Evolutionary conservation across 2,888 invertebrate species (phyloP), one percentile per base, ranked within the genome.

Genomic region (Meghimatium bilineatum): DNA sequence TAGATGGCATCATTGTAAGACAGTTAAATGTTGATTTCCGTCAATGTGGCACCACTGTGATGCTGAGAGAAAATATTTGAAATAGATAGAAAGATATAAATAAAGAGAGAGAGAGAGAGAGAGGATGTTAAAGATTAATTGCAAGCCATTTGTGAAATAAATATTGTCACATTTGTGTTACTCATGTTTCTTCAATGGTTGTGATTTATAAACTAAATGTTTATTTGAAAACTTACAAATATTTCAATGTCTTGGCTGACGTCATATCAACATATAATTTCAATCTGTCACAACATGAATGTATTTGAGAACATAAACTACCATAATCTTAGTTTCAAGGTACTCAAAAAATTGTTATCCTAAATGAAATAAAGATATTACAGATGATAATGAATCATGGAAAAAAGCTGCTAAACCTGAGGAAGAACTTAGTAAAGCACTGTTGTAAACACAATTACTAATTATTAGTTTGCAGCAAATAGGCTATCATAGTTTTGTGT

Each of bases 161-260:
- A 20, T 77, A 63, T 63, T 77, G 36, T 77, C 32, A 74, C 49
- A 74, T 63, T 79, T 79, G 23, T 79, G 79, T 79, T 79, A 79
- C 44, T 6, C 79, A 38, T 79, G 67, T 67, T 79, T 79, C 79
- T 79, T 67, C 36, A 49, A 67, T 79, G 79, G 79, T 79, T 79
- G 79, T 79, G 79, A 79, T 79, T 79, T 79, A 32, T 79, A 34
- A 79, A 74, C 74, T 79, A 49, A 49, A 32, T 79, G 69, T 8
- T 17, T 49, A 49, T 69, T 79, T 67, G 67, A 66, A 67, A 69
- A 32, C 49, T 49, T 26, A 67, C 29, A 79, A 69, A 67, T 49
- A 29, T 23, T 67, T 67, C 2, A 17, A 56, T 56, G 20, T 56
- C n/a, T n/a, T n/a, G n/a, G n/a, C n/a, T n/a, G n/a, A n/a, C n/a